These are phyloP conservation scores for Pelecanoides urinatrix DNA, from an alignment of 2,113 vertebrate genomes.

Conservation along the genomic window DNA sequence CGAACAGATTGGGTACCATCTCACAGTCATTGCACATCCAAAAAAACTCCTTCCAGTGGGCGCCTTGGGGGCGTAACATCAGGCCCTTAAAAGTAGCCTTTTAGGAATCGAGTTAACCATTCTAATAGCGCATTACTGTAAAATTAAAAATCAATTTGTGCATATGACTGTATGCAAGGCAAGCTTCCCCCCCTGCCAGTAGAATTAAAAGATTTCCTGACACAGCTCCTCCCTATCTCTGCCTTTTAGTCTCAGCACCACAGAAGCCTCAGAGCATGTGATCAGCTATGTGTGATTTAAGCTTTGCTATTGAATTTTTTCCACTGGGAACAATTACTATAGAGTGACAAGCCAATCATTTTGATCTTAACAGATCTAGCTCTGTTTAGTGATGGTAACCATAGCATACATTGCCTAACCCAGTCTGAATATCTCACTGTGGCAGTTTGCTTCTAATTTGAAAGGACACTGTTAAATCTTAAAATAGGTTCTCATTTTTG, in stretches of 20 bases:
- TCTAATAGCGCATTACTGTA: not conserved
- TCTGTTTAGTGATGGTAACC: conserved; percentile 22
- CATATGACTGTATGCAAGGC: not conserved
- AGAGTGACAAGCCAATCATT: conserved; percentile 48
- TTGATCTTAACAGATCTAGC: conserved; percentile 24
- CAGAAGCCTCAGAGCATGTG: not conserved
- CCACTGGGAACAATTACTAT: conserved; percentile 27
- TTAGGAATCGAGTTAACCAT: not conserved
- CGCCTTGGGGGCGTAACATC: not conserved
- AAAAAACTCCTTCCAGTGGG: not conserved
- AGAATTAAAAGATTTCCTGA: not conserved
- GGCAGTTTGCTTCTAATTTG: not conserved
- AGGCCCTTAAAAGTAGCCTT: not conserved
- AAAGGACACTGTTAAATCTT: not conserved
- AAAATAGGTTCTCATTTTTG: not conserved
- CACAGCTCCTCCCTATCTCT: conserved; percentile 5
- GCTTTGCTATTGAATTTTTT: conserved; percentile 14
- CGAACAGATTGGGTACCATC: not conserved
- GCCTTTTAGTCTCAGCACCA: not conserved
- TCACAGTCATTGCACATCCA: not conserved
- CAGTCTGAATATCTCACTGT: not conserved
- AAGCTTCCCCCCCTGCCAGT: not conserved
- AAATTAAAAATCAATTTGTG: conserved; percentile 16
- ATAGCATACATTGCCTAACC: not conserved
- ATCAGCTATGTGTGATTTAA: conserved; percentile 12